Base-by-base conservation (phyloP, 2,113 vertebrate species). In the Tragulus kanchil region DNA sequence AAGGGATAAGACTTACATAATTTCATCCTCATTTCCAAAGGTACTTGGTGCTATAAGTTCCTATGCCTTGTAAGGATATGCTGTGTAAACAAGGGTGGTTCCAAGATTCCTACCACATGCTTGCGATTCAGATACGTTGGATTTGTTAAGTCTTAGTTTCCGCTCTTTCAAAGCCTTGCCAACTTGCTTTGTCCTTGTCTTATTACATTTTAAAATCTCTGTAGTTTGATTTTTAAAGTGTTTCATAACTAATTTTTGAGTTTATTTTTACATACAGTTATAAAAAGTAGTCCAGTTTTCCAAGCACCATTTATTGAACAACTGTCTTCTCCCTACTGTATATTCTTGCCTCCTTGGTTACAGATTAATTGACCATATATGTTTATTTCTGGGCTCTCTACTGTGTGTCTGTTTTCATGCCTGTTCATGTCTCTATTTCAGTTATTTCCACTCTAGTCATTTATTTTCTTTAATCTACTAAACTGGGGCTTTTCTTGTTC, bases 11-110 rank as follows among this genome's bases (percentile, higher is more conserved):
- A 75, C 15, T 15, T 89, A 54, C 1, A 67, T 36, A 67, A 62
- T 65, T 89, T 78, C 59, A 96, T 69, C 1, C 19, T 87, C 67
- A 92, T 56, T 92, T 77, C 45, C 42, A 71, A 67, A 91, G 16
- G 7, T 48, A 67, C 4, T 26, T 64, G 48, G n/a, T 69, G 12
- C 21, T 61, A 9, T 42, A 88, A 67, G 61, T 26, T 78, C 26
- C 50, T 92, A 61, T 61, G 10, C 13, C 26, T 90, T 67, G 28
- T 84, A 45, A 95, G 45, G 21, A 82, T 64, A 59, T 52, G 36
- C 50, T 73, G 2, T 59, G 17, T 59, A 78, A 78, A 52, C 31
- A 52, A 65, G 3, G 26, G 82, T 88, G 86, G 50, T 94, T 28
- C 58, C 75, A 36, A 78, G 54, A 36, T 78, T 90, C 73, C 48